Evolutionary conservation across 2,888 invertebrate species (phyloP).

Genomic region (Machimus atricapillus): DNA sequence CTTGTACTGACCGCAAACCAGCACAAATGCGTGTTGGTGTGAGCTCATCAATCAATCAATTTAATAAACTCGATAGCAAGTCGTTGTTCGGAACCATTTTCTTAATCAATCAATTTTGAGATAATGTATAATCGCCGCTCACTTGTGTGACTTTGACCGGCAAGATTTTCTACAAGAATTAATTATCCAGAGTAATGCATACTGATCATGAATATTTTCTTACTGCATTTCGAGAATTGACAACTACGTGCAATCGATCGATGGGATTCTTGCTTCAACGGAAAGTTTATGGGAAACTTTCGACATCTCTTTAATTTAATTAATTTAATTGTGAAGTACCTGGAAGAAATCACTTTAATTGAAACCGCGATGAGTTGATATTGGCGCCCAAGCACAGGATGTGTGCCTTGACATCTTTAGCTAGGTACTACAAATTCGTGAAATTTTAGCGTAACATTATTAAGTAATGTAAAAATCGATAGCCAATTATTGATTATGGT

Average conservation of each 20-base stretch:
- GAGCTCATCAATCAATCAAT: slow-evolving; percentile 30
- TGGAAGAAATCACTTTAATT: neutral
- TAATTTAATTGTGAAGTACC: neutral
- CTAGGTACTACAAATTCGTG: too few species aligned
- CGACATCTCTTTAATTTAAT: neutral
- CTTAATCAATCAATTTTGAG: slow-evolving; percentile 25
- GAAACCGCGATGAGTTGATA: neutral
- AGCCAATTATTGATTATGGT: too few species aligned
- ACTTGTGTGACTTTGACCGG: neutral
- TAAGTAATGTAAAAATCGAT: too few species aligned
- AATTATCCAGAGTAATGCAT: neutral
- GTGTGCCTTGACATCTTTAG: too few species aligned
- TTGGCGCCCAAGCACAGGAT: too few species aligned
- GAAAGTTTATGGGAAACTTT: neutral
- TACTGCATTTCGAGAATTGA: neutral
- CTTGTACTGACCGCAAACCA: neutral
- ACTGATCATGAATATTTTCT: neutral
- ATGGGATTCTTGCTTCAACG: neutral
- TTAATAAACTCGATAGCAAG: slow-evolving; percentile 23
- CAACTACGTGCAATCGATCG: neutral
- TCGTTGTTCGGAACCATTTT: slow-evolving; percentile 15
- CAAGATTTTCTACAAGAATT: neutral
- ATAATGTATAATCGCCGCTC: slow-evolving; percentile 25
- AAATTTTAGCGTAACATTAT: too few species aligned
- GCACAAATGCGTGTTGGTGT: neutral